These are phyloP conservation scores for Polypterus senegalus DNA, from an alignment of 2,113 vertebrate genomes.

Conservation along the genomic window DNA sequence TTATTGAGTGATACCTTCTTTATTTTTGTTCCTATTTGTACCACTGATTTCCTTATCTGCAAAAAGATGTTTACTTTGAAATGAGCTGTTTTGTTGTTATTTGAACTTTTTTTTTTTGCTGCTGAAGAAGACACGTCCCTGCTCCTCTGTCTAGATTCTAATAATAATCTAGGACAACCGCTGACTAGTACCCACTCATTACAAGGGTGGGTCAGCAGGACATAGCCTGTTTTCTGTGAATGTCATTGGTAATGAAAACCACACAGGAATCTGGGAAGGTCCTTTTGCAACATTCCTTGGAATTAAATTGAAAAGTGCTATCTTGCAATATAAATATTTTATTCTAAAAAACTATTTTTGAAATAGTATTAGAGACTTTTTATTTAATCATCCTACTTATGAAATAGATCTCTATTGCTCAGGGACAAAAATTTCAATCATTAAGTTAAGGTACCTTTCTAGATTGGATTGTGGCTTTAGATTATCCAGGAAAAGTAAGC, in stretches of 20 bases:
- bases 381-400: too few species aligned
- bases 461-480: too few species aligned
- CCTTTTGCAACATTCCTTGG: constrained; percentile 28
- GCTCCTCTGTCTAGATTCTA: constrained; percentile 46
- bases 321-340: constrained; percentile 40
- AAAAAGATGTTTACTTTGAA: too few species aligned
- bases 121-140: constrained; percentile 9
- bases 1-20: background rate
- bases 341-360: too few species aligned
- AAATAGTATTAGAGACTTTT: too few species aligned
- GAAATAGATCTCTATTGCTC: background rate
- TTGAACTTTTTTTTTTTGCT: too few species aligned
- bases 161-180: constrained; percentile 50
- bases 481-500: too few species aligned
- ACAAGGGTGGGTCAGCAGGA: constrained; percentile 52
- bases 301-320: constrained; percentile 2
- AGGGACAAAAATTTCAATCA: too few species aligned
- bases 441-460: too few species aligned
- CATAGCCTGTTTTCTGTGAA: constrained; percentile 36
- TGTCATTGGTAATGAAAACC: constrained; percentile 32
- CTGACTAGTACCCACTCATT: constrained; percentile 55
- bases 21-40: background rate
- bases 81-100: too few species aligned
- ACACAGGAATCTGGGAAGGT: constrained; percentile 20
- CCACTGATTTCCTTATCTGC: background rate